Evolutionary conservation across 2,113 vertebrate genomes (phyloP), one percentile per base, ranked within the genome.

Genomic region (Corythoichthys haematopterus): DNA sequence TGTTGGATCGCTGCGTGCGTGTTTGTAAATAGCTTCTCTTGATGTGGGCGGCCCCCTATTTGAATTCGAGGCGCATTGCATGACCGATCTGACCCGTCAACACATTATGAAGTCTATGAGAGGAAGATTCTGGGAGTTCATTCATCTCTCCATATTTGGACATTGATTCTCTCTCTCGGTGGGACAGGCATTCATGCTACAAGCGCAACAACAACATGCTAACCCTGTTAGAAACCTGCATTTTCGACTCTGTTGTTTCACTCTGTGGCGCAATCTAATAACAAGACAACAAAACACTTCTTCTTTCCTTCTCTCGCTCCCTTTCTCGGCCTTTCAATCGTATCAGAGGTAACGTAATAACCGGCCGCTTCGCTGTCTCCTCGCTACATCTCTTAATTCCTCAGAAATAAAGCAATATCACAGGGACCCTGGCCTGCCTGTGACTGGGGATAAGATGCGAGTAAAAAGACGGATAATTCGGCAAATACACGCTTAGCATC

Each of bases 371-470:
- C 62, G 68, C 87, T 75, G 85, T 89, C 85, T 90, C 83, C 83
- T 82, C 81, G 70, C 88, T 85, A 85, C 86, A 82, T 87, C 88
- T 90, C 89, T 90, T 90, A 88, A 90, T 89, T 91, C 86, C 80
- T 92, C 86, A 87, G 86, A 28, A 88, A 90, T 88, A 88, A 88
- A 90, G 85, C 87, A 91, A 90, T 90, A 90, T 86, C 87, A 88
- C 80, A 85, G 84, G 73, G 78, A 79, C 87, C 81, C 70, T 71
- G 77, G 83, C 83, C 84, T 75, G 85, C 84, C 88, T 88, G 88
- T 87, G 69, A 85, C 84, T 90, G 88, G 80, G 86, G 88, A 85
- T 84, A 89, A 89, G 85, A 85, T 88, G 85, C 77, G 82, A 82
- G 80, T 86, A 82, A 90, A 89, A 87, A 81, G 82, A 84, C 76